phyloP scores from a whole-genome alignment of 2,888 invertebrate species.

The Criorhina ranunculi region DNA sequence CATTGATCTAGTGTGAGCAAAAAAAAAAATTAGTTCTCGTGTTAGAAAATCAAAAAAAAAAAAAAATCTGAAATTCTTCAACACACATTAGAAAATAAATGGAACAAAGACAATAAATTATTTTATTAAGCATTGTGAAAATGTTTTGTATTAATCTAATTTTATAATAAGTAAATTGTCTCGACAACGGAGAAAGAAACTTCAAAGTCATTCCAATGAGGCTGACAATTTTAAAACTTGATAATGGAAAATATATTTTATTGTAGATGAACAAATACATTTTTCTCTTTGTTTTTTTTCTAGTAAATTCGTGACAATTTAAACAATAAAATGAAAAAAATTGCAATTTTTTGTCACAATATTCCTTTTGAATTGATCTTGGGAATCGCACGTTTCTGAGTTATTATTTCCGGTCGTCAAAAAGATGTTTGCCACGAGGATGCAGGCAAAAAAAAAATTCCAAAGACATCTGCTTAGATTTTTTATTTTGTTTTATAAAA shows the following conservation, averaged over 20 bases:
- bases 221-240: constrained; percentile 12
- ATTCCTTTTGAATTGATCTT: constrained; percentile 1
- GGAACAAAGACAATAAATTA: constrained; percentile 58
- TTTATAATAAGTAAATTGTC: constrained; percentile 22
- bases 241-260: constrained; percentile 7
- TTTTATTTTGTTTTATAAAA: neutral
- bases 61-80: constrained; percentile 14
- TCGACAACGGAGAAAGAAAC: neutral
- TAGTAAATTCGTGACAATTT: no score
- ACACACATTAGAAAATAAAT: constrained; percentile 44
- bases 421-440: neutral
- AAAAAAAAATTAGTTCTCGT: constrained; percentile 18
- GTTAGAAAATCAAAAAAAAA: constrained; percentile 1
- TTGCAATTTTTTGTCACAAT: neutral
- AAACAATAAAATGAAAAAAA: neutral
- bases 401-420: constrained; percentile 11
- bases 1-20: constrained; percentile 36
- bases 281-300: neutral
- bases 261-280: no score
- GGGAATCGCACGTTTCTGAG: constrained; percentile 1
- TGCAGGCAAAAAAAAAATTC: no score
- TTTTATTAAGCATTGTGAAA: constrained; percentile 36
- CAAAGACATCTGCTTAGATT: no score
- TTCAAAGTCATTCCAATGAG: constrained; percentile 25
- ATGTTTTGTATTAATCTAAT: constrained; percentile 25